Conservation (phyloP, 1,140 invertebrate species). For the Trypoxylus dichotomus region DNA sequence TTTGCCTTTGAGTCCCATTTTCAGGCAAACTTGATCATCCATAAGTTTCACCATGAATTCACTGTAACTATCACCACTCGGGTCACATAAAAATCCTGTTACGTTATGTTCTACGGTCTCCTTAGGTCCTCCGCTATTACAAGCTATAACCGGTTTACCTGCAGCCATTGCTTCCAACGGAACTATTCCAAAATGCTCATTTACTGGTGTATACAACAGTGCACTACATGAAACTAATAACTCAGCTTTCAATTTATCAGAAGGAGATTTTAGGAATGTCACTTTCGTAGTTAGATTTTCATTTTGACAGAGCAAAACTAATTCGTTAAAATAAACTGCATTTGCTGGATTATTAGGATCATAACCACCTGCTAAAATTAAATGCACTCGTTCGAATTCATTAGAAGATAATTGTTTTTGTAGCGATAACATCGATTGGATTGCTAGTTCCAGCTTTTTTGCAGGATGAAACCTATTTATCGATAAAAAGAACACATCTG, state of each 20-base stretch:
- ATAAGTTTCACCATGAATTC: constrained; percentile 68
- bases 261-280: constrained; percentile 84
- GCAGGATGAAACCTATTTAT: constrained; percentile 98
- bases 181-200: constrained; percentile 99
- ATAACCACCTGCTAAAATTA: constrained; percentile 97
- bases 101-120: constrained; percentile 88
- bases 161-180: constrained; percentile 98
- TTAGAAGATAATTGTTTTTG: constrained; percentile 56
- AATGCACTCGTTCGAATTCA: constrained; percentile 68
- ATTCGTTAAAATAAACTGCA: constrained; percentile 81
- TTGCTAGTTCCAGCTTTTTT: constrained; percentile 87
- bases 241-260: constrained; percentile 80
- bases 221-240: constrained; percentile 75
- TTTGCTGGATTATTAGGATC: constrained; percentile 90
- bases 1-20: constrained; percentile 71
- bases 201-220: constrained; percentile 92
- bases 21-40: constrained; percentile 53
- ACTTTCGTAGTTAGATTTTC: constrained; percentile 74
- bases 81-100: constrained; percentile 87
- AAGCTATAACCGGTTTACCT: constrained; percentile 90
- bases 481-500: constrained; percentile 78
- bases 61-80: constrained; percentile 71
- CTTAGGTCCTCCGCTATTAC: constrained; percentile 91
- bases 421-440: constrained; percentile 76
- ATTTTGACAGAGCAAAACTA: constrained; percentile 66